Conservation (phyloP, 2,888 invertebrate species). For the Anthoptus insignis region DNA sequence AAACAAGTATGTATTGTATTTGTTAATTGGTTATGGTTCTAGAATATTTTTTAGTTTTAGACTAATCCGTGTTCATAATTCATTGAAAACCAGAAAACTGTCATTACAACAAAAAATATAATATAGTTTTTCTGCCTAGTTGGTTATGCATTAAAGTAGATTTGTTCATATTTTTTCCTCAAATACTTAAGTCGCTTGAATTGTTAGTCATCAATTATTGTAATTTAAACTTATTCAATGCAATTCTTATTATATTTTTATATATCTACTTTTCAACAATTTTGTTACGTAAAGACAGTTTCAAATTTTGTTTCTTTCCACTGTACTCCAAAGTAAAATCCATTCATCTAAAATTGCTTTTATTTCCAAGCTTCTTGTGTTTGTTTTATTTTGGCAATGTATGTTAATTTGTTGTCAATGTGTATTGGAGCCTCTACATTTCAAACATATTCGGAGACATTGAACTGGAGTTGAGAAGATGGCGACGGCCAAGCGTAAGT, state of each 20-base stretch:
- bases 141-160: too few species aligned
- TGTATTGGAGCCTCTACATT: slow-evolving; percentile 51
- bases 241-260: too few species aligned
- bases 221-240: too few species aligned
- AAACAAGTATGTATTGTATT: neutral
- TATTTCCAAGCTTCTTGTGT: slow-evolving; percentile 69
- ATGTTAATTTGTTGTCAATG: slow-evolving; percentile 48
- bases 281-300: slow-evolving; percentile 63
- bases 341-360: slow-evolving; percentile 48
- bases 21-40: slow-evolving; percentile 60
- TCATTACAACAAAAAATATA: slow-evolving; percentile 57
- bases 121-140: neutral
- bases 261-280: too few species aligned
- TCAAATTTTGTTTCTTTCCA: slow-evolving; percentile 2
- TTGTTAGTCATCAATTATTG: too few species aligned
- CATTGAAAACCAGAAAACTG: slow-evolving; percentile 52
- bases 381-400: slow-evolving; percentile 52
- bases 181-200: too few species aligned
- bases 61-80: slow-evolving; percentile 57
- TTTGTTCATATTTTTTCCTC: too few species aligned
- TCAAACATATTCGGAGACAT: slow-evolving; percentile 47
- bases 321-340: neutral
- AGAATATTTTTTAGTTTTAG: slow-evolving; percentile 53
- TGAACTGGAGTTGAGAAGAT: slow-evolving; percentile 57
- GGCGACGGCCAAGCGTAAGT: slow-evolving; percentile 52